Evolutionary conservation across 1,140 invertebrate genomes (phyloP).

Genomic region (Zaprionus ghesquierei): DNA sequence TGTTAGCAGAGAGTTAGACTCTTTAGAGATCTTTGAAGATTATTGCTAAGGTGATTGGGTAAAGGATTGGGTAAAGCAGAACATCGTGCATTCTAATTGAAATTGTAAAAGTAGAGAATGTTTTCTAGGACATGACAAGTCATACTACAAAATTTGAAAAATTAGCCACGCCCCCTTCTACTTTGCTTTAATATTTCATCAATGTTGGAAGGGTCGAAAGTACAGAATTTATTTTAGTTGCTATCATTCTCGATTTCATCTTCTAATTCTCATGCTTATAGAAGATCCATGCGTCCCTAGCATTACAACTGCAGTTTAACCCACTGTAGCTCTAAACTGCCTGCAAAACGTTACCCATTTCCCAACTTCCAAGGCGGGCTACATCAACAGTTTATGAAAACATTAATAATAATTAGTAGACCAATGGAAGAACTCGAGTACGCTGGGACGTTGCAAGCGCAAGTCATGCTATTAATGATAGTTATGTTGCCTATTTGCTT

Average conservation of each 20-base stretch:
- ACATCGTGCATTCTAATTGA: too few species aligned
- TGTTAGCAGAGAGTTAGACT: not conserved
- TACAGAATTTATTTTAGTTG: too few species aligned
- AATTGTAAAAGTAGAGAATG: too few species aligned
- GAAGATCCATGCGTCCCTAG: not conserved
- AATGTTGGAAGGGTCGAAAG: too few species aligned
- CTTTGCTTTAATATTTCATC: too few species aligned
- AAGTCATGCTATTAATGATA: conserved; percentile 57
- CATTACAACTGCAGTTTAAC: not conserved
- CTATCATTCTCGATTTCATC: not conserved
- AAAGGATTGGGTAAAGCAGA: too few species aligned
- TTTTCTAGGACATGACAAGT: too few species aligned
- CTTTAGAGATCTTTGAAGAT: not conserved
- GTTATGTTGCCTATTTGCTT: conserved; percentile 15
- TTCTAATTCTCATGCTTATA: not conserved
- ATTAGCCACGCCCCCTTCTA: too few species aligned
- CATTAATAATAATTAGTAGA: conserved; percentile 49
- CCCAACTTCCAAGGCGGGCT: not conserved
- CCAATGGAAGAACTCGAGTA: conserved; percentile 2
- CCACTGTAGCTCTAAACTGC: not conserved
- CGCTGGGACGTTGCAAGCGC: not conserved
- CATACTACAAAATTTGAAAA: too few species aligned
- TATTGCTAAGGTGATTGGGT: not conserved
- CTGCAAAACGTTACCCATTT: not conserved
- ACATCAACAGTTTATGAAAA: conserved; percentile 24